Base-by-base conservation (phyloP, 2,888 invertebrate species). In the Drosophila paramelanica region DNA sequence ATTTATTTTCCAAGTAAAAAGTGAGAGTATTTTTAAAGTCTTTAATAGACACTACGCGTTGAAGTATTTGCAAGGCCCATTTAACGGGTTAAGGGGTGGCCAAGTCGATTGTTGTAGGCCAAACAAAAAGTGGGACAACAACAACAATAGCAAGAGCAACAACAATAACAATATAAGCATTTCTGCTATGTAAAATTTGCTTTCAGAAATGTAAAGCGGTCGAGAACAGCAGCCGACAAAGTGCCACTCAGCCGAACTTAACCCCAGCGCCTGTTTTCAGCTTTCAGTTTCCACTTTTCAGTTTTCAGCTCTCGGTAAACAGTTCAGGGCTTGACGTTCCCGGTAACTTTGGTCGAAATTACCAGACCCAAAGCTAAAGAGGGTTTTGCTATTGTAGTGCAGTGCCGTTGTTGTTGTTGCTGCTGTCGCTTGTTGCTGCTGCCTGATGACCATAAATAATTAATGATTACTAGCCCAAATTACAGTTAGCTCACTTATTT, bases 401-500 rank as follows among this genome's bases (percentile, higher is more conserved):
- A 62, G 25, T 49, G 43, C 33, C 49, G 45, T 43, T 71, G 59
- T 55, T 55, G 57, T 20, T 67, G 45, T n/a, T 55, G 23, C 20
- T 47, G 53, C 47, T 50, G 46, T 38, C 17, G 45, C 7, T 25
- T 46, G 55, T 58, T 62, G 58, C 66, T 66, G 52, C 75, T 56
- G 71, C 65, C 78, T 78, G 89, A 75, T 77, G 86, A 76, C 68
- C 88, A 88, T 89, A 77, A 88, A 90, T 90, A 81, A 90, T 89
- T 88, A 89, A 90, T 90, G 88, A 86, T 86, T 89, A 83, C 81
- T 86, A 81, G 90, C 73, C 77, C 73, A 90, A 88, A 87, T 90
- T 89, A 83, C 84, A 89, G 81, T 86, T 89, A 88, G 89, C 87
- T 88, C 87, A 88, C 79, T 90, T 88, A 88, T 79, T 89, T 83